Evolutionary conservation across 2,888 invertebrate species (phyloP).

Genomic region (Caenorhabditis uteleia): DNA sequence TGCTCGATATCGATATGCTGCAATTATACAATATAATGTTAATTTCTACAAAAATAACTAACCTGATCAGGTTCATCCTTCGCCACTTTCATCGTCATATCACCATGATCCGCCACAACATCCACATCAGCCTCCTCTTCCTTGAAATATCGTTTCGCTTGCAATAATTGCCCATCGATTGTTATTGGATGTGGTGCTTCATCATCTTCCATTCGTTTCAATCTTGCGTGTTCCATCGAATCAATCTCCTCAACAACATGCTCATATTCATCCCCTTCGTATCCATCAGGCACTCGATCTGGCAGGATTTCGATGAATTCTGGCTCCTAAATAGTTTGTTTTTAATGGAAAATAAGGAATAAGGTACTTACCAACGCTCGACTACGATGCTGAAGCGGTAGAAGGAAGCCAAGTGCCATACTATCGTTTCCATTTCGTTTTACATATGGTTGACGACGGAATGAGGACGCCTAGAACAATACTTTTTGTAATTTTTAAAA

Average conservation of each 20-base stretch:
- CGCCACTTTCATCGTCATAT: too few relatives aligned
- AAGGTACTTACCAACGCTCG: conserved; percentile 6
- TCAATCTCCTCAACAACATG: conserved; percentile 8
- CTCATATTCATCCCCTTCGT: conserved; percentile 3
- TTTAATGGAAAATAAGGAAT: too few relatives aligned
- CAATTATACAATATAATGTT: too few relatives aligned
- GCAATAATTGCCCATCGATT: conserved; percentile 6
- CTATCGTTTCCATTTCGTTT: conserved; percentile 34
- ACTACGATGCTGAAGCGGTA: conserved; percentile 43
- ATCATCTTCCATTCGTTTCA: conserved; percentile 7
- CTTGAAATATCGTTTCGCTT: conserved; percentile 22
- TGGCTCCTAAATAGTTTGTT: conserved; percentile 19
- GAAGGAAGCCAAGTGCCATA: conserved; percentile 37
- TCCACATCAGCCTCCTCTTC: conserved; percentile 21
- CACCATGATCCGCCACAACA: conserved; percentile 1
- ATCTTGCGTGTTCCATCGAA: neutral
- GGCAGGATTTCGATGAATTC: conserved; percentile 45
- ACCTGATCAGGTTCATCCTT: too few relatives aligned
- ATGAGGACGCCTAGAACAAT: conserved; percentile 15
- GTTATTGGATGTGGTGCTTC: conserved; percentile 18
- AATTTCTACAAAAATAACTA: too few relatives aligned
- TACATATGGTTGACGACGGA: conserved; percentile 54
- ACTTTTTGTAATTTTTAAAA: neutral
- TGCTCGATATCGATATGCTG: neutral
- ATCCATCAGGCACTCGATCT: conserved; percentile 3